Base-by-base conservation (phyloP, 1,140 invertebrate genomes). In the Coelopa frigida region DNA sequence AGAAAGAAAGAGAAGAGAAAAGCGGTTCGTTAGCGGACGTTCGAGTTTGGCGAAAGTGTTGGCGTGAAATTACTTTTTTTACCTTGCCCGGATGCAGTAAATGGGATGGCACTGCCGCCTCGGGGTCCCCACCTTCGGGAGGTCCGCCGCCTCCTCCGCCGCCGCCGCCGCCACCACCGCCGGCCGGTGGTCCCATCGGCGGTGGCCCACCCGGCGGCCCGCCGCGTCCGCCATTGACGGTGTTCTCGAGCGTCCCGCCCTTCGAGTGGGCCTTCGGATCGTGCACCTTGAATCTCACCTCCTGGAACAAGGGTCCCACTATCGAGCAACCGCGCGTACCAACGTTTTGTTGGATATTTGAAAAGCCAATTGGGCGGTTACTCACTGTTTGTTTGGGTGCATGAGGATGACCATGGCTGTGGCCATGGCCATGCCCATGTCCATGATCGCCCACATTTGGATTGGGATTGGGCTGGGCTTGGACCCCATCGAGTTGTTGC, bases 241-340 rank as follows among this genome's bases (percentile, higher is more conserved):
- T 91, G 68, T 90, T 91, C 73, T 92, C 89, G 50, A 92, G 75
- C 3, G 87, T 89, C 21, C 87, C 87, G 40, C 88, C 87, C 74
- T 92, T 92, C 62, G 85, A 89, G 70, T 91, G 87, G 61, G 83
- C 86, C 73, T 91, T 92, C 10, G 88, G 88, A 76, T 92, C 89
- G 73, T 91, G 87, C 46, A 91, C 86, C 77, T 92, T 92, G 77
- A 90, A 91, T 62, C 89, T 84, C 70, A 93, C 89, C 81, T 92
- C 87, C 87, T 93, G 85, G 75, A 84, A 83, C 81, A 79, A 78
- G 80, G 76, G 78, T 77, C 71, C 71, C 78, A 83, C 82, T 83
- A 82, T 82, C 75, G 79, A 81, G 78, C 70, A 72, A 62, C 70
- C 68, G 68, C 67, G 60, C 56, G 63, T 61, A 57, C 67, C 67